Evolutionary conservation across 1,140 invertebrate species (phyloP).

Genomic region (Formica selysi): DNA sequence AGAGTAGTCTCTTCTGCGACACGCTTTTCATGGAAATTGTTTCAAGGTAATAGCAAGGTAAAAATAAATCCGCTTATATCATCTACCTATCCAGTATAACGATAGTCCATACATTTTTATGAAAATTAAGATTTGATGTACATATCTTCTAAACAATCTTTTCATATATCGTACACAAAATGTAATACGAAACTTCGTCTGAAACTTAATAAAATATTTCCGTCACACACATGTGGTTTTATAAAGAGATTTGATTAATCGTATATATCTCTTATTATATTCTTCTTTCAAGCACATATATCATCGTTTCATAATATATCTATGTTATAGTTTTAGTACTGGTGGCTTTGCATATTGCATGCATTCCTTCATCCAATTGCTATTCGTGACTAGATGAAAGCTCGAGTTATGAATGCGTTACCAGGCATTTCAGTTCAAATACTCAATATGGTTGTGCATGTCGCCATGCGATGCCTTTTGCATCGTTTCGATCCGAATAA

Average conservation of each 20-base stretch:
- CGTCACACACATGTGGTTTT: background rate
- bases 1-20: constrained; percentile 4
- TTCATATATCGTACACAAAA: too few relatives aligned
- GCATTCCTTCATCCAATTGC: constrained; percentile 29
- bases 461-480: background rate
- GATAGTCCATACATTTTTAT: background rate
- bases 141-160: background rate
- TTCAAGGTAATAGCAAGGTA: constrained; percentile 45
- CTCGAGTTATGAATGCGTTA: constrained; percentile 32
- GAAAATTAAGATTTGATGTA: background rate
- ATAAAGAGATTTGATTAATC: background rate
- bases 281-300: constrained; percentile 3
- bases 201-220: constrained; percentile 2
- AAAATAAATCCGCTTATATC: constrained; percentile 42
- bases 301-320: constrained; percentile 8
- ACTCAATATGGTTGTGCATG: background rate
- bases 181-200: too few relatives aligned
- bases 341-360: constrained; percentile 5
- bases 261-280: background rate
- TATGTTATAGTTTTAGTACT: background rate
- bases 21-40: constrained; percentile 46
- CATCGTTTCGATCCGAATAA: background rate
- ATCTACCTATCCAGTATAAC: background rate
- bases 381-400: constrained; percentile 26
- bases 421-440: constrained; percentile 11